Base-by-base conservation (phyloP, 2,113 vertebrate species). In the Phyllostomus discolor region DNA sequence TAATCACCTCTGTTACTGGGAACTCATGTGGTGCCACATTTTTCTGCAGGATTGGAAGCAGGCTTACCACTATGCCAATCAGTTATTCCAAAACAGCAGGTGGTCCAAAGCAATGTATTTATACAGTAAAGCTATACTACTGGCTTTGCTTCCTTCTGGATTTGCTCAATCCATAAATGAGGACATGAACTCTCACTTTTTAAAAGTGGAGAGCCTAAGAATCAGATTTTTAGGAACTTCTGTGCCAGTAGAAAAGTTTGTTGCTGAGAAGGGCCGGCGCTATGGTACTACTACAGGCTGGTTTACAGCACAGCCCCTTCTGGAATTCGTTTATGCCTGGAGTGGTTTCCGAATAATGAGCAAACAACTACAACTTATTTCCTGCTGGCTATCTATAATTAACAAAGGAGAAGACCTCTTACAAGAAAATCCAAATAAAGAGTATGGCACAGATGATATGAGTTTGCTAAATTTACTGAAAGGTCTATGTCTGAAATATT, bases 1-100 rank as follows among this genome's bases (percentile, higher is more conserved):
- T 79, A 99, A 99, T 95, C 99, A 99, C 90, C 97, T 99, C 85
- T 99, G 99, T 84, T 99, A 98, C 98, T 99, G 99, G 99, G 99
- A 99, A 96, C 98, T 99, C 88, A 99, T 99, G 99, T 99, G 99
- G 99, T 98, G 98, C 16, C 98, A 99, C 98, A 97, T 98, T 0
- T 99, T 98, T 95, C 98, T 98, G 97, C 99, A 99, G 97, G 96
- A 99, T 67, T 99, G 99, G 99, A 97, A 78, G 38, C 97, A 99
- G 72, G 99, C 99, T 11, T 99, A 99, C 90, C 96, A 48, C 35
- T 99, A 99, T 46, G 99, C 99, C 0, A 96, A 98, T 38, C 98
- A 99, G 66, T 98, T 99, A 41, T 98, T 93, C 92, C 98, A 97
- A 33, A 98, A 99, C 88, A 99, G 99, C 98, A 98, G 98, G 97